These are phyloP conservation scores for Marmota monax DNA, from an alignment of 2,113 vertebrate genomes.

Conservation along the genomic window DNA sequence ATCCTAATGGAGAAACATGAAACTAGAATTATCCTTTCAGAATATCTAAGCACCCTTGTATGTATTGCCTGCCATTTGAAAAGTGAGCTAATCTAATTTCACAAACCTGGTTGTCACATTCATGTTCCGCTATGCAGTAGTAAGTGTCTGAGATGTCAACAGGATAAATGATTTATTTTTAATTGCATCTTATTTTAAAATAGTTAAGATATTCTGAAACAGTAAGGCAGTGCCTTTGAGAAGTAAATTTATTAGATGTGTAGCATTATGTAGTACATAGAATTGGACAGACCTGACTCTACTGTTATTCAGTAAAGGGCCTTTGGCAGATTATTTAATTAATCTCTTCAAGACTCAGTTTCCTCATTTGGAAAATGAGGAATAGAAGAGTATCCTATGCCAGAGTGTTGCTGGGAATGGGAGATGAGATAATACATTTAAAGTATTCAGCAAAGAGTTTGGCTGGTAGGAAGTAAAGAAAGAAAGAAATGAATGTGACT, in stretches of 20 bases:
- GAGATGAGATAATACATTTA: neutral
- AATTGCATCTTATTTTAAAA: conserved; percentile 10
- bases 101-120: neutral
- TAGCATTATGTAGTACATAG: neutral
- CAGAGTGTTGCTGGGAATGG: neutral
- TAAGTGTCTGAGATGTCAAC: neutral
- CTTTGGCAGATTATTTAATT: neutral
- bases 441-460: neutral
- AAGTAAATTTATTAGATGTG: neutral
- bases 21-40: neutral
- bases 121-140: neutral
- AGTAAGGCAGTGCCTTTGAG: neutral
- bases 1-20: neutral
- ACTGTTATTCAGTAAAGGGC: neutral
- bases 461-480: neutral
- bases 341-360: neutral
- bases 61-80: neutral
- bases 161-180: conserved; percentile 32
- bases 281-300: neutral
- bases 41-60: neutral
- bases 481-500: neutral
- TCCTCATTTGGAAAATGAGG: neutral
- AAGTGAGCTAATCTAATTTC: conserved; percentile 18
- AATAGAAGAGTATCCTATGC: neutral
- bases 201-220: conserved; percentile 16